Percentiles rank a stretch among this genome's conserved stretches.
These are phyloP conservation scores for Tiliacea aurago DNA, from an alignment of 2,888 invertebrate species.

Conservation along the genomic window DNA sequence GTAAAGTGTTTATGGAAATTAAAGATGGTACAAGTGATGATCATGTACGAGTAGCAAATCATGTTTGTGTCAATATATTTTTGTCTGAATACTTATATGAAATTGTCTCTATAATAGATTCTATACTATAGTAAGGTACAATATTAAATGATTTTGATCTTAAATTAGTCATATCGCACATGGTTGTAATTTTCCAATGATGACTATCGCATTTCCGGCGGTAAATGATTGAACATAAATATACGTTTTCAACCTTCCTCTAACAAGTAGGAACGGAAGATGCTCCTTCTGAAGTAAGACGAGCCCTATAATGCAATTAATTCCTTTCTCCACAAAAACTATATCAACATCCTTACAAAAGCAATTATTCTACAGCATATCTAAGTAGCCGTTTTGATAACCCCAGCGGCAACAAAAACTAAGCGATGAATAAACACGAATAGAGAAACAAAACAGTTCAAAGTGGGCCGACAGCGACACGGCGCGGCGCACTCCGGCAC, in stretches of 20 bases:
- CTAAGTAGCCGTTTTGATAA: slow-evolving; percentile 57
- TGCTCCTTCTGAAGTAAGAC: background rate
- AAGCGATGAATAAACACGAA: slow-evolving; percentile 62
- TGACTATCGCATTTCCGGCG: background rate
- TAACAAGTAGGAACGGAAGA: background rate
- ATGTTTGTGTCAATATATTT: background rate
- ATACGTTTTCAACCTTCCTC: background rate
- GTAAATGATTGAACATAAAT: background rate
- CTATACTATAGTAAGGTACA: too few species aligned
- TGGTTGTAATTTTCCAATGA: background rate
- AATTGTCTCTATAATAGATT: background rate
- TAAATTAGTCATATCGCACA: background rate
- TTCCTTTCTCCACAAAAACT: slow-evolving; percentile 6
- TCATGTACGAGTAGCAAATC: background rate
- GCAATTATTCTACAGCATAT: slow-evolving; percentile 52
- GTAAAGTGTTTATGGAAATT: slow-evolving; percentile 50
- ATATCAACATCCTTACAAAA: slow-evolving; percentile 21
- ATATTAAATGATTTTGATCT: too few species aligned
- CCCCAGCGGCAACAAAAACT: slow-evolving; percentile 51
- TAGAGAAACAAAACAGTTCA: slow-evolving; percentile 59
- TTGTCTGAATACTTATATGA: background rate
- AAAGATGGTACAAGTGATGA: slow-evolving; percentile 12
- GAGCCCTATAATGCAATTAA: slow-evolving; percentile 13
- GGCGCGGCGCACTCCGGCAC: slow-evolving; percentile 38
- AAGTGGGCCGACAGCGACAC: slow-evolving; percentile 42